Percentiles rank a stretch among this genome's conserved stretches.
Evolutionary conservation across 2,888 invertebrate genomes (phyloP).

Genomic region (Baccha elongata): DNA sequence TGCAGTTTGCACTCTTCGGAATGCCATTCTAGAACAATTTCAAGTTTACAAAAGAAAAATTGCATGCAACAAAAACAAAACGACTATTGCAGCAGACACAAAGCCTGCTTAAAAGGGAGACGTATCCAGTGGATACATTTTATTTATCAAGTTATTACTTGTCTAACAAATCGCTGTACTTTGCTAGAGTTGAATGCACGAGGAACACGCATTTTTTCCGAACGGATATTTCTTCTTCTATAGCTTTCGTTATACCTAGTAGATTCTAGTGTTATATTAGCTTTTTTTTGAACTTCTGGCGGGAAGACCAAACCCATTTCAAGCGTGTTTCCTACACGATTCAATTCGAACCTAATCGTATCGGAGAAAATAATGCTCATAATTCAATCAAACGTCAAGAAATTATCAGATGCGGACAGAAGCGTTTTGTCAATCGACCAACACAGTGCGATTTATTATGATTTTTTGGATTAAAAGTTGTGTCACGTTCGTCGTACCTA

Average conservation of each 20-base stretch:
- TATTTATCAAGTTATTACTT: slow-evolving; percentile 18
- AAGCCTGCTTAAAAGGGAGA: slow-evolving; percentile 24
- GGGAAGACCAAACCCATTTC: slow-evolving; percentile 46
- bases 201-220: slow-evolving; percentile 46
- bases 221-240: background rate
- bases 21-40: slow-evolving; percentile 47
- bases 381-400: slow-evolving; percentile 66
- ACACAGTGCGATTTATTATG: slow-evolving; percentile 58
- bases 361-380: slow-evolving; percentile 49
- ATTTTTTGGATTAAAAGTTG: slow-evolving; percentile 40
- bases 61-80: slow-evolving; percentile 38
- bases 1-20: slow-evolving; percentile 48
- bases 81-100: slow-evolving; percentile 28
- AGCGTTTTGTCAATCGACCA: slow-evolving; percentile 59
- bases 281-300: slow-evolving; percentile 14
- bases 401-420: slow-evolving; percentile 57
- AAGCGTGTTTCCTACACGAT: slow-evolving; percentile 16
- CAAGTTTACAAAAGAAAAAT: slow-evolving; percentile 45
- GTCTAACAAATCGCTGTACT: slow-evolving; percentile 35
- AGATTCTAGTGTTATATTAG: background rate
- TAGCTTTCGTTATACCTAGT: slow-evolving; percentile 1
- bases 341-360: slow-evolving; percentile 5
- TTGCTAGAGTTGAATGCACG: slow-evolving; percentile 51
- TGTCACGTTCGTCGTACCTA: slow-evolving; percentile 63
- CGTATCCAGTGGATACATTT: slow-evolving; percentile 36